Evolutionary conservation across 2,888 invertebrate species (phyloP).

Genomic region (Meteorus cinctellus): DNA sequence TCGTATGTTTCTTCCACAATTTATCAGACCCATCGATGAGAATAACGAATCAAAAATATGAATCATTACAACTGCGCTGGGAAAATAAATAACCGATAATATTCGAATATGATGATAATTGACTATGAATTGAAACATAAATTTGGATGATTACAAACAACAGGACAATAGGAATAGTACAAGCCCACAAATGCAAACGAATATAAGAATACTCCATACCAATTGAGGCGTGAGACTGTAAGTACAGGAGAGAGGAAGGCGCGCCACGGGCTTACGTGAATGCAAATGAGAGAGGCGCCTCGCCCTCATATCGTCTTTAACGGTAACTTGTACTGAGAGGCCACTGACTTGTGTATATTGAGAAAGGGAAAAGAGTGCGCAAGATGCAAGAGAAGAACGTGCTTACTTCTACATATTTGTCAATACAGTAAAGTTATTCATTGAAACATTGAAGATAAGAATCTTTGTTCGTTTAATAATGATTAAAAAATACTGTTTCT

Average conservation of each 20-base stretch:
- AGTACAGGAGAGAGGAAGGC: constrained; percentile 52
- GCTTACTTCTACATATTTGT: constrained; percentile 20
- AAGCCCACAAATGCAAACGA: background rate
- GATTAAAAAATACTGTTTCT: background rate
- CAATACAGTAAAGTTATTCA: background rate
- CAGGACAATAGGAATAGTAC: background rate
- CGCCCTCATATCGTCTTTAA: constrained; percentile 52
- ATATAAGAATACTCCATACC: background rate
- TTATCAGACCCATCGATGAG: too few species aligned
- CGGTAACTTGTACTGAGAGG: constrained; percentile 44
- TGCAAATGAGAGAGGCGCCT: constrained; percentile 59
- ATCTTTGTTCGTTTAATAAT: background rate
- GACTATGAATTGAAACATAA: too few species aligned
- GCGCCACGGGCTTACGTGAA: constrained; percentile 59
- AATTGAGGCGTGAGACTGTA: constrained; percentile 35
- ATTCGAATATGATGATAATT: too few species aligned
- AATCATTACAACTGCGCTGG: too few species aligned
- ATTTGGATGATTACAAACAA: too few species aligned
- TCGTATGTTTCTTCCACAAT: too few species aligned
- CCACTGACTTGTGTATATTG: constrained; percentile 54
- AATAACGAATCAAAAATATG: too few species aligned
- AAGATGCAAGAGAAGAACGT: constrained; percentile 15
- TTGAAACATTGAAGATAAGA: background rate
- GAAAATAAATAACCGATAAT: too few species aligned
- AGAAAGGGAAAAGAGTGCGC: constrained; percentile 12